These are phyloP conservation scores for Microcebus murinus DNA, from an alignment of 2,113 vertebrate species.

Conservation along the genomic window DNA sequence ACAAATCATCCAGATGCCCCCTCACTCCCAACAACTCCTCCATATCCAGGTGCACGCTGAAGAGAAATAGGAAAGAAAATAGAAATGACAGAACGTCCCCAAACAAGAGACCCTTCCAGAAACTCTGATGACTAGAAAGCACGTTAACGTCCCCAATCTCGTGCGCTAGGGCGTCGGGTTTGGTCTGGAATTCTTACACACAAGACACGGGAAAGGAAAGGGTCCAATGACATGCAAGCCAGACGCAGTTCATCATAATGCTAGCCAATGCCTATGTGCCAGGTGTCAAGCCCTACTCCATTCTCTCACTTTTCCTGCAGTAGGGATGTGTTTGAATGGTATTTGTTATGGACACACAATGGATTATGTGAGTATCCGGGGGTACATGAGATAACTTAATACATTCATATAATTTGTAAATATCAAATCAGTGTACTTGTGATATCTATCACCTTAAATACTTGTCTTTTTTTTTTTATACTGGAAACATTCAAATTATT, in stretches of 20 bases:
- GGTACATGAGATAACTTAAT: background rate
- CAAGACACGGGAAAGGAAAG: too few species aligned
- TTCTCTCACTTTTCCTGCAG: background rate
- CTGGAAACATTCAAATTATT: background rate
- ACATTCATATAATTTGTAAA: background rate
- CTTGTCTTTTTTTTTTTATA: background rate
- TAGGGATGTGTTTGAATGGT: background rate
- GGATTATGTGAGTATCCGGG: background rate
- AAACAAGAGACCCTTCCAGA: background rate
- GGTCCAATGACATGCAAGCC: too few species aligned
- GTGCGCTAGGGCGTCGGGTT: background rate
- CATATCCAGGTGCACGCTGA: background rate
- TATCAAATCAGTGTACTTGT: background rate
- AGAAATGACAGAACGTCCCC: background rate
- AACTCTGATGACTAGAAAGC: background rate
- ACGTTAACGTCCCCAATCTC: background rate
- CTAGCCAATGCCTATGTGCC: rapidly evolving
- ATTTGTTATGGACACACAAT: background rate
- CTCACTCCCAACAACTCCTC: background rate
- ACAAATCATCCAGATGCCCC: background rate
- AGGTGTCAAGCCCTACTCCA: rapidly evolving
- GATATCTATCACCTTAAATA: background rate
- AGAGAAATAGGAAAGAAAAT: background rate
- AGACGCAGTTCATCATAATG: rapidly evolving
- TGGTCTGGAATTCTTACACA: background rate